Base-by-base conservation (phyloP, 2,888 invertebrate species). In the Plusia festucae region DNA sequence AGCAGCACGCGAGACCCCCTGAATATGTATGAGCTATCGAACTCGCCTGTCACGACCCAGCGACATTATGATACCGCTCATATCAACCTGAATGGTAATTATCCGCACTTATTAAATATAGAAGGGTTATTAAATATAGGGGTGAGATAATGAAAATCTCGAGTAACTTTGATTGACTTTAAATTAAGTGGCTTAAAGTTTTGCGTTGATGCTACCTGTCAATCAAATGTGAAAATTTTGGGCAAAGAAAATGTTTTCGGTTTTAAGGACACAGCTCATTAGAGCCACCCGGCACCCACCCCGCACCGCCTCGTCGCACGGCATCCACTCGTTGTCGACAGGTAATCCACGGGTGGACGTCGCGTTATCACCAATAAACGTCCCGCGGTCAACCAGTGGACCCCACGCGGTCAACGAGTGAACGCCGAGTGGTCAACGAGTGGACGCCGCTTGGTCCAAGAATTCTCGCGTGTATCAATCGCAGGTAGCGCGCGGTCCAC, bases 1-100 rank as follows among this genome's bases (percentile, higher is more conserved):
- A 88, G 84, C 65, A 76, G 71, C 78, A 79, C 75, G 82, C 81
- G 75, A 79, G 68, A 70, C 65, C 76, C 72, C 82, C 77, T 91
- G 90, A 91, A 91, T 91, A 91, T 91, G 90, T 85, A 91, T 91
- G 91, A 90, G 89, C 76, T 86, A 88, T 86, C 82, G 86, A 86
- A 87, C 62, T 71, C 87, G 85, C 83, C 85, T 88, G 89, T 86
- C 88, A 88, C 82, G 83, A 83, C 74, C 85, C 82, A 70, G 66
- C 76, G 82, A 75, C 78, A 80, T 78, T 76, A 82, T 83, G 83
- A 87, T 86, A 84, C 82, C 85, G 85, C 85, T 87, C 84, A 87
- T 88, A 82, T 80, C 72, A 78, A 82, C 63, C 79, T 71, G 68
- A 72, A 81, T 79, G 81, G 55, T 79, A 81, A 81, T 86, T 82